Evolutionary conservation across 1,140 invertebrate genomes (phyloP).

Genomic region (Drosophila truncata): DNA sequence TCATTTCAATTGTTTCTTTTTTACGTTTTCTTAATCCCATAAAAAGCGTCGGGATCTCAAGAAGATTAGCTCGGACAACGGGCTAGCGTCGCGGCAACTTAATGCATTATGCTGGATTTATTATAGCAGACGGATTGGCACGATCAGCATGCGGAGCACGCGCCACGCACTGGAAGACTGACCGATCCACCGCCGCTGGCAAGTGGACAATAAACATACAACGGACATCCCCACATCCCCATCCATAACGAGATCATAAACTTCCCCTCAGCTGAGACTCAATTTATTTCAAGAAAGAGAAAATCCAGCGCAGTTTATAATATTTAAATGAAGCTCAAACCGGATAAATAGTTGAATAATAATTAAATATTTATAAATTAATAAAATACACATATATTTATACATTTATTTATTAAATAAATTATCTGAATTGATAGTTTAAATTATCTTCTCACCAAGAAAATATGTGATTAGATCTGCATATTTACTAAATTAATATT

Average conservation of each 20-base stretch:
- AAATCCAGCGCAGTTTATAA: not conserved
- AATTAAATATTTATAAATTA: not conserved
- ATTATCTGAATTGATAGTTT: not conserved
- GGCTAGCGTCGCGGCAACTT: constrained; percentile 50
- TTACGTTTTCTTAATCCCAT: constrained; percentile 46
- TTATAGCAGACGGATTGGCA: constrained; percentile 50
- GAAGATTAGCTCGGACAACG: constrained; percentile 62
- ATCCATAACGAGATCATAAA: constrained; percentile 20
- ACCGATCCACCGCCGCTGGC: constrained; percentile 1
- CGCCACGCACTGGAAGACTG: constrained; percentile 35
- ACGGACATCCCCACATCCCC: constrained; percentile 32
- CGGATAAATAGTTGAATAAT: not conserved
- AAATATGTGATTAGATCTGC: no score
- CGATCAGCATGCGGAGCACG: constrained; percentile 64
- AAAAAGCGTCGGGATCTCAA: constrained; percentile 52
- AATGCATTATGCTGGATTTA: constrained; percentile 68
- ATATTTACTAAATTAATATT: no score
- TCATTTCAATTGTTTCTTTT: constrained; percentile 58
- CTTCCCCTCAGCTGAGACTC: not conserved
- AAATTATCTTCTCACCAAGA: not conserved
- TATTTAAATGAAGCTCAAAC: not conserved
- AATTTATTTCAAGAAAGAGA: not conserved
- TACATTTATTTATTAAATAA: not conserved
- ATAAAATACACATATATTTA: not conserved
- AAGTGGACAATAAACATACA: constrained; percentile 13